Evolutionary conservation across 2,888 invertebrate species (phyloP).

Genomic region (Dryobotodes eremita): DNA sequence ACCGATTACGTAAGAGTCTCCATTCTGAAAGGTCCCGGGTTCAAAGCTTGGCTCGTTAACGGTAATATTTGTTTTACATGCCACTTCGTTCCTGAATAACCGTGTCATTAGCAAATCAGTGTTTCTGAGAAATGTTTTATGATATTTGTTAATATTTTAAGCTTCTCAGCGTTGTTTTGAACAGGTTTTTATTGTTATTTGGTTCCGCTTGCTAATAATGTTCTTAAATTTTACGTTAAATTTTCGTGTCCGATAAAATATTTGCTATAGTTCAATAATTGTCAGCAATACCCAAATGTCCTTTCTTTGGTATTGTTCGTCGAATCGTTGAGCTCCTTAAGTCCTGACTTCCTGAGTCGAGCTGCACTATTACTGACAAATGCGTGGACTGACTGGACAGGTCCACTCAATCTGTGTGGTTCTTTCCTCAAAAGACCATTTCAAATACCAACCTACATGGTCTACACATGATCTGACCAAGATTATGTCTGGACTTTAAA

Average conservation of each 20-base stretch:
- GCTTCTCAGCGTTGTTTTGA: background rate
- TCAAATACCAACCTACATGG: too few relatives aligned
- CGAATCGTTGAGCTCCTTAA: too few relatives aligned
- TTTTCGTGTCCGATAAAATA: background rate
- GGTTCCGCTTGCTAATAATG: background rate
- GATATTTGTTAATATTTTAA: conserved; percentile 3
- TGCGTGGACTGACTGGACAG: too few relatives aligned
- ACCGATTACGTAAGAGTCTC: conserved; percentile 45
- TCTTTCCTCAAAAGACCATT: too few relatives aligned
- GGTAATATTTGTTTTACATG: conserved; percentile 46
- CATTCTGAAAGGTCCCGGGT: conserved; percentile 53
- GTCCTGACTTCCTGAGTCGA: too few relatives aligned
- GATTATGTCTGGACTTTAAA: too few relatives aligned
- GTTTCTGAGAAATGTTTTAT: conserved; percentile 50
- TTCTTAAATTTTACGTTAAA: background rate
- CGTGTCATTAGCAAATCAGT: conserved; percentile 41
- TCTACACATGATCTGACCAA: too few relatives aligned
- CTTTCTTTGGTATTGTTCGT: too few relatives aligned
- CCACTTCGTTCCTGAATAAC: conserved; percentile 46
- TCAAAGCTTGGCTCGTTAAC: conserved; percentile 56
- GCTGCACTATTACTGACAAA: too few relatives aligned
- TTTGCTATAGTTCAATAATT: background rate
- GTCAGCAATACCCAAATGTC: too few relatives aligned
- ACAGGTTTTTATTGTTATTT: background rate
- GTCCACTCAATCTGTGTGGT: too few relatives aligned